phyloP scores from a whole-genome alignment of 2,888 invertebrate genomes.

The Standfussiana lucernea region DNA sequence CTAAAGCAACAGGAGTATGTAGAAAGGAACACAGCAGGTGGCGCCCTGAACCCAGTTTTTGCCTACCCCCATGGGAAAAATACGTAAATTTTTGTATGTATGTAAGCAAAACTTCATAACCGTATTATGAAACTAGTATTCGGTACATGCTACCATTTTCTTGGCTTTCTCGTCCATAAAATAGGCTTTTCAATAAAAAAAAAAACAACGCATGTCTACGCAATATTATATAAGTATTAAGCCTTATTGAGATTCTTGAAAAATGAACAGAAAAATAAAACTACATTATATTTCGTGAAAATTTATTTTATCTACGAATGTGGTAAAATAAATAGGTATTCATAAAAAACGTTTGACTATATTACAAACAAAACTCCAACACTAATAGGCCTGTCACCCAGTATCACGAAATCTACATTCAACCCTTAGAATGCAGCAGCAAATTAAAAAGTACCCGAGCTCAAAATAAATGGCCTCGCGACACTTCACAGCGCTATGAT shows the following conservation, averaged over 20 bases:
- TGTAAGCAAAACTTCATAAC: background rate
- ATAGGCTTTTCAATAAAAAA: background rate
- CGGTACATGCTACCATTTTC: background rate
- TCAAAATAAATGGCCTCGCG: constrained; percentile 76
- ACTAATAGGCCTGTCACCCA: constrained; percentile 51
- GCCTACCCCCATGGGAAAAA: background rate
- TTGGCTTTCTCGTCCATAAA: background rate
- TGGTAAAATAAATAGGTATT: background rate
- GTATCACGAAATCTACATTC: constrained; percentile 69
- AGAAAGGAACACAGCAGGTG: background rate
- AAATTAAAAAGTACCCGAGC: constrained; percentile 81
- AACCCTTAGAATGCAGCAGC: constrained; percentile 77
- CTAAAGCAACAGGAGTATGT: background rate
- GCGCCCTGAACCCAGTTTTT: background rate
- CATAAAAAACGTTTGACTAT: background rate
- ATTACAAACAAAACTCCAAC: constrained; percentile 20
- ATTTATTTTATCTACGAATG: background rate
- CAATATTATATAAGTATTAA: background rate
- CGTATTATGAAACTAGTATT: background rate
- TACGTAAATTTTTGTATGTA: background rate
- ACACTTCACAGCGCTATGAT: constrained; percentile 81
- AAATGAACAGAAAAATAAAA: background rate
- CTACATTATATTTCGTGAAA: background rate
- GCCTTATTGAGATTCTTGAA: background rate
- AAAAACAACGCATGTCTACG: background rate